Conservation (phyloP, 2,888 invertebrate genomes). For the Rhodophaea formosa region DNA sequence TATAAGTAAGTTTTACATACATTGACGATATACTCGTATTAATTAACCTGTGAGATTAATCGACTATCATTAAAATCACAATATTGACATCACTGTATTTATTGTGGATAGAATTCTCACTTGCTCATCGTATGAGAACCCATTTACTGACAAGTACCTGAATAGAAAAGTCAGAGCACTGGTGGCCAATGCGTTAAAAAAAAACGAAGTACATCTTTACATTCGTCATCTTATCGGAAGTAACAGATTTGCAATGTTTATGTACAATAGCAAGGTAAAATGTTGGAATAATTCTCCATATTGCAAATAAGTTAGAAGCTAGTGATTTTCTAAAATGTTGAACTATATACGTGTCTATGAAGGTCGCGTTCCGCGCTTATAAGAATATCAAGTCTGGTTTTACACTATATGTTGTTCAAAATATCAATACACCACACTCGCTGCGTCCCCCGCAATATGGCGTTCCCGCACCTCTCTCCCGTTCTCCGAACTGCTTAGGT, state of each 20-base stretch:
- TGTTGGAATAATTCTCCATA: neutral
- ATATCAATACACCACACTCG: no score
- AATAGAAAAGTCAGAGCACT: no score
- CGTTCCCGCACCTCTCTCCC: no score
- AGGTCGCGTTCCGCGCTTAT: neutral
- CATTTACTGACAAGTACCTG: no score
- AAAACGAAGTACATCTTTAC: neutral
- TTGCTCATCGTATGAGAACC: no score
- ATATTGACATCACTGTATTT: neutral
- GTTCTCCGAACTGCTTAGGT: no score
- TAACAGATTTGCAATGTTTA: neutral
- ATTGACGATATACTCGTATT: no score
- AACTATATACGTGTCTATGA: constrained; percentile 4
- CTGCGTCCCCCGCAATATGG: no score
- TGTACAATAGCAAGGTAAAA: neutral
- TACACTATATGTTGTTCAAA: no score
- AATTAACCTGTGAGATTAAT: no score
- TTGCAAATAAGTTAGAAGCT: constrained; percentile 10
- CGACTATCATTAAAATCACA: neutral
- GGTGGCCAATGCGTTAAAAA: neutral
- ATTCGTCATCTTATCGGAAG: neutral
- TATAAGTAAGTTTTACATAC: no score
- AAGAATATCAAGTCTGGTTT: neutral
- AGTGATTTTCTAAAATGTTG: constrained; percentile 11
- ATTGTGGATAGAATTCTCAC: no score